phyloP scores from a whole-genome alignment of 1,140 invertebrate genomes.

The Trachymyrmex cornetzi region DNA sequence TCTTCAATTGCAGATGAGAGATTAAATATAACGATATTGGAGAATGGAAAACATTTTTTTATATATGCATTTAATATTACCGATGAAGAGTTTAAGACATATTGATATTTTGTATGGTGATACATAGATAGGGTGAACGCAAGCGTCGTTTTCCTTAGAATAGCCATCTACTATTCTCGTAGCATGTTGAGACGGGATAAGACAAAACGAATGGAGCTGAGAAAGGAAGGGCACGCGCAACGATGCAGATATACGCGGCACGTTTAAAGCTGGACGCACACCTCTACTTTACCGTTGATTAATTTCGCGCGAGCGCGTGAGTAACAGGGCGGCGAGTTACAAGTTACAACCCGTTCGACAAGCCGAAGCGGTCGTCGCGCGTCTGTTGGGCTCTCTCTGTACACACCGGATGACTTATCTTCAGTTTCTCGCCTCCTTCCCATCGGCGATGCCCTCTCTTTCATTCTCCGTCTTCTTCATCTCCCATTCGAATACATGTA shows the following conservation, averaged over 20 bases:
- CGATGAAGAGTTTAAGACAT: neutral
- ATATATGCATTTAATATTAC: neutral
- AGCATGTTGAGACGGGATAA: neutral
- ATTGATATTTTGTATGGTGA: neutral
- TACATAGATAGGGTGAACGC: neutral
- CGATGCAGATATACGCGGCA: conserved; percentile 51
- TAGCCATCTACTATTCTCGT: neutral
- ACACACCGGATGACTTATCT: conserved; percentile 55
- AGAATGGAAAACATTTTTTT: neutral
- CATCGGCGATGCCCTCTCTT: conserved; percentile 8
- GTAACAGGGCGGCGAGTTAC: conserved; percentile 76
- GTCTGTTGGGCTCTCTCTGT: conserved; percentile 17
- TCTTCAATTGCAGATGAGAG: no score
- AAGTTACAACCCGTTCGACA: conserved; percentile 80
- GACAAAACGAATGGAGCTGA: neutral
- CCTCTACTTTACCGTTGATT: conserved; percentile 66
- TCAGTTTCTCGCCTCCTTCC: conserved; percentile 50
- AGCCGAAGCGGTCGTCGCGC: conserved; percentile 67
- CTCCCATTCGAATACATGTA: neutral
- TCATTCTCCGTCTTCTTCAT: conserved; percentile 1
- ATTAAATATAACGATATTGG: neutral
- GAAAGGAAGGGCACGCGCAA: conserved; percentile 41
- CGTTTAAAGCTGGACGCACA: conserved; percentile 42
- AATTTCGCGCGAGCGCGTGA: conserved; percentile 66
- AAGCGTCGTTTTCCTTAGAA: conserved; percentile 1